phyloP scores from a whole-genome alignment of 1,140 invertebrate genomes.

The Hylaeus anthracinus region DNA sequence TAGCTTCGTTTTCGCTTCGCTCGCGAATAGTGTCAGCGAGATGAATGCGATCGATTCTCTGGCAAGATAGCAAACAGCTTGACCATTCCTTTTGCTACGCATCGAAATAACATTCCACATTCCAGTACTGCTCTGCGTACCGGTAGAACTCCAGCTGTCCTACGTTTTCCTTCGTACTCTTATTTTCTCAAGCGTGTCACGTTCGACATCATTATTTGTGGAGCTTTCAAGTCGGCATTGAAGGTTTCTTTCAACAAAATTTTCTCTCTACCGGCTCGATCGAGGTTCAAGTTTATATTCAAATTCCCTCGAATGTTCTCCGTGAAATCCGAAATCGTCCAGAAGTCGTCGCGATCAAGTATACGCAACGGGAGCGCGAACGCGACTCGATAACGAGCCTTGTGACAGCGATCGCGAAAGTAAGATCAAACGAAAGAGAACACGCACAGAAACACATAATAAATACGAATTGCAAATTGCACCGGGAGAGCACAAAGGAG shows the following conservation, averaged over 20 bases:
- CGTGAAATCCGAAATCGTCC: no score
- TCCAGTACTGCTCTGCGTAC: conserved; percentile 4
- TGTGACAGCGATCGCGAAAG: neutral
- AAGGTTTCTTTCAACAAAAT: no score
- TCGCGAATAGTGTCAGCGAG: conserved; percentile 16
- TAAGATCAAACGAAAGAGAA: conserved; percentile 39
- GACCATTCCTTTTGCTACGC: conserved; percentile 19
- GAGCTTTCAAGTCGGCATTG: no score
- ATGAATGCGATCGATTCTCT: conserved; percentile 12
- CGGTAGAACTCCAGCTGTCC: neutral
- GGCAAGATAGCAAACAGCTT: conserved; percentile 12
- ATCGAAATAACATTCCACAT: conserved; percentile 31
- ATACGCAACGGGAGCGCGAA: no score
- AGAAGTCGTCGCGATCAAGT: no score
- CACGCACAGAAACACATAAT: conserved; percentile 22
- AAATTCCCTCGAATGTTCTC: no score
- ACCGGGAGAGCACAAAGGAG: conserved; percentile 5
- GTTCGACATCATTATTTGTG: no score
- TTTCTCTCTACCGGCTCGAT: no score
- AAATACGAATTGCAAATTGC: conserved; percentile 42
- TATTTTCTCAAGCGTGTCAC: neutral
- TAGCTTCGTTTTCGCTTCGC: neutral
- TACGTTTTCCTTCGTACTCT: neutral
- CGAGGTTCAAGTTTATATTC: no score
- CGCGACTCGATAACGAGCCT: no score